phyloP scores from a whole-genome alignment of 2,888 invertebrate genomes.

The Ceramica pisi region DNA sequence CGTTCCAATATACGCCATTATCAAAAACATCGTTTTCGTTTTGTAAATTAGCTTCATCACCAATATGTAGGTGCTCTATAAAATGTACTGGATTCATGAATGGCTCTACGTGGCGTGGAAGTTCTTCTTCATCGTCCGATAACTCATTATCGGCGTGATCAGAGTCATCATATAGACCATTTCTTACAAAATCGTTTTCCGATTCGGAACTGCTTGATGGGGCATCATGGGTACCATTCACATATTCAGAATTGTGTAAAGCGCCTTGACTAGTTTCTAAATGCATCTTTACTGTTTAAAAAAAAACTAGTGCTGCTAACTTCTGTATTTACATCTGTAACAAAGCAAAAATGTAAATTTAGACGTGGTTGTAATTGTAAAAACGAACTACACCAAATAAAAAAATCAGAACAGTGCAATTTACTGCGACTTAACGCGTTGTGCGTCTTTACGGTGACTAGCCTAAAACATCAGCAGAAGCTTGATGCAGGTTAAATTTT shows the following conservation, averaged over 20 bases:
- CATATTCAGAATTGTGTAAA: too few relatives aligned
- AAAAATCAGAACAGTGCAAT: too few relatives aligned
- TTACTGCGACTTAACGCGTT: too few relatives aligned
- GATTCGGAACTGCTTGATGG: slow-evolving; percentile 19
- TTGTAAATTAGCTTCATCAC: neutral
- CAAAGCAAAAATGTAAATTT: neutral
- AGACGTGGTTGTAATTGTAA: neutral
- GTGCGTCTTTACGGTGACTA: too few relatives aligned
- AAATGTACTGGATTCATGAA: neutral
- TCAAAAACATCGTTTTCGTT: neutral
- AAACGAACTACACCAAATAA: neutral
- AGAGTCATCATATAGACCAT: neutral
- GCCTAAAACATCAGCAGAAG: too few relatives aligned
- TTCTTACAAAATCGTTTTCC: neutral
- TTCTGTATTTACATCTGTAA: slow-evolving; percentile 31
- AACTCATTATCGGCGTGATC: slow-evolving; percentile 10
- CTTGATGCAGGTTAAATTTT: too few relatives aligned
- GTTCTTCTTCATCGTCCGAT: neutral
- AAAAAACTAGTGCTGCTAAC: neutral
- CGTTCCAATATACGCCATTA: neutral
- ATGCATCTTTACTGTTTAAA: slow-evolving; percentile 16
- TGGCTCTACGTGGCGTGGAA: neutral
- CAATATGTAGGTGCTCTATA: neutral
- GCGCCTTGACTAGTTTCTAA: neutral
- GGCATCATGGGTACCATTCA: neutral